Evolutionary conservation across 2,888 invertebrate genomes (phyloP).

Genomic region (Zhengitettix transpicula): DNA sequence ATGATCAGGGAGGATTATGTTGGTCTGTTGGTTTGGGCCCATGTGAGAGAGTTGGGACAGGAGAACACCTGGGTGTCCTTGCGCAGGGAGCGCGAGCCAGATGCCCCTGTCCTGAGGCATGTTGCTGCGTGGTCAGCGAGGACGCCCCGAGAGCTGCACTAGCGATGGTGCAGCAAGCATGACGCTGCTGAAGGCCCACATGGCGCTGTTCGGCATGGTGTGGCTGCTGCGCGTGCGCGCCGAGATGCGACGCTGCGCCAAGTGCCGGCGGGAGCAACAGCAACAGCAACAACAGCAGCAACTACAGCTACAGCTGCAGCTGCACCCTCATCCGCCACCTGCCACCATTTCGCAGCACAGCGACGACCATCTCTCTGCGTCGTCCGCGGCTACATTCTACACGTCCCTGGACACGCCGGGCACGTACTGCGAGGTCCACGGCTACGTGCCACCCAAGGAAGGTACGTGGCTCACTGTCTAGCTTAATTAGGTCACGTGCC

Average conservation of each 20-base stretch:
- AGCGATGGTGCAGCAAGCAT: not conserved
- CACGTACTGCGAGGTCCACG: conserved; percentile 41
- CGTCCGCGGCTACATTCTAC: conserved; percentile 22
- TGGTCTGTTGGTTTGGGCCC: too few relatives aligned
- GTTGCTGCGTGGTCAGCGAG: too few relatives aligned
- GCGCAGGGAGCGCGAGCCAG: not conserved
- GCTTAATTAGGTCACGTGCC: too few relatives aligned
- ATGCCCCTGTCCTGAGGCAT: not conserved
- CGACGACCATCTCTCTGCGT: conserved; percentile 10
- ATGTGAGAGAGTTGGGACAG: too few relatives aligned
- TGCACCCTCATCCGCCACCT: not conserved
- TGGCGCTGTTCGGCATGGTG: conserved; percentile 77
- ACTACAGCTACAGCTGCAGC: conserved; percentile 13
- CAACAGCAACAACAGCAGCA: conserved; percentile 22
- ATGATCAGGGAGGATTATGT: too few relatives aligned
- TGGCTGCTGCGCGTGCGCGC: conserved; percentile 68
- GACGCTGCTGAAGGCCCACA: conserved; percentile 26
- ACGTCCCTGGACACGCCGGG: conserved; percentile 19
- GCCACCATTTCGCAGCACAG: not conserved
- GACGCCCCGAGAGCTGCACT: too few relatives aligned
- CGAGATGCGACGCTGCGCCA: conserved; percentile 58
- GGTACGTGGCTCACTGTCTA: conserved; percentile 21
- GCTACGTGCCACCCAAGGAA: conserved; percentile 36
- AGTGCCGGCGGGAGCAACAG: conserved; percentile 41
- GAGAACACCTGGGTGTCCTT: too few relatives aligned